Conservation (phyloP, 1,140 invertebrate species). For the Pinna nobilis region DNA sequence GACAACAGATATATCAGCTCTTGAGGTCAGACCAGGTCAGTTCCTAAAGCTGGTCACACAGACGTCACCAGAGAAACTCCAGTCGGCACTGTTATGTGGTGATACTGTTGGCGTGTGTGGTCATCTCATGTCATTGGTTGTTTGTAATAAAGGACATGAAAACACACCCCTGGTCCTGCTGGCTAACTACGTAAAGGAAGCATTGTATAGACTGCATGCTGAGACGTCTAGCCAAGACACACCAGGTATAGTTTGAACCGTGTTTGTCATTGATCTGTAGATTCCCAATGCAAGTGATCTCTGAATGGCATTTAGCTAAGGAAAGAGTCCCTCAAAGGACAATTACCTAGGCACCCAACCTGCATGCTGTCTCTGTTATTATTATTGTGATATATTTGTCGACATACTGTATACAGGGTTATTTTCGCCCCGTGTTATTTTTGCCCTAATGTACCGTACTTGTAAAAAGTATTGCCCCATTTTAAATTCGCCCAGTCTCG, state of each 20-base stretch:
- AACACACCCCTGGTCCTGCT: conserved; percentile 64
- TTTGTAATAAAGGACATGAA: conserved; percentile 61
- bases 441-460: too few relatives aligned
- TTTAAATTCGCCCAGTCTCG: too few relatives aligned
- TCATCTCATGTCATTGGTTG: conserved; percentile 67
- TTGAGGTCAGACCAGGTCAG: conserved; percentile 65
- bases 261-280: not conserved
- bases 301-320: too few relatives aligned
- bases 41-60: conserved; percentile 60
- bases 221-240: conserved; percentile 8
- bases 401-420: too few relatives aligned
- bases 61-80: conserved; percentile 60
- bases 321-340: too few relatives aligned
- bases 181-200: conserved; percentile 65
- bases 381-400: too few relatives aligned
- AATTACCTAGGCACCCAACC: too few relatives aligned
- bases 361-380: too few relatives aligned
- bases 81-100: conserved; percentile 31
- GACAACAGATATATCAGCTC: conserved; percentile 61
- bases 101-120: conserved; percentile 56
- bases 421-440: too few relatives aligned
- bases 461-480: too few relatives aligned
- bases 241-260: conserved; percentile 18
- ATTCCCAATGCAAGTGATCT: not conserved
- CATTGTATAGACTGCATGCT: conserved; percentile 57